Base-by-base conservation (phyloP, 2,113 vertebrate genomes). In the Gasterosteus aculeatus region DNA sequence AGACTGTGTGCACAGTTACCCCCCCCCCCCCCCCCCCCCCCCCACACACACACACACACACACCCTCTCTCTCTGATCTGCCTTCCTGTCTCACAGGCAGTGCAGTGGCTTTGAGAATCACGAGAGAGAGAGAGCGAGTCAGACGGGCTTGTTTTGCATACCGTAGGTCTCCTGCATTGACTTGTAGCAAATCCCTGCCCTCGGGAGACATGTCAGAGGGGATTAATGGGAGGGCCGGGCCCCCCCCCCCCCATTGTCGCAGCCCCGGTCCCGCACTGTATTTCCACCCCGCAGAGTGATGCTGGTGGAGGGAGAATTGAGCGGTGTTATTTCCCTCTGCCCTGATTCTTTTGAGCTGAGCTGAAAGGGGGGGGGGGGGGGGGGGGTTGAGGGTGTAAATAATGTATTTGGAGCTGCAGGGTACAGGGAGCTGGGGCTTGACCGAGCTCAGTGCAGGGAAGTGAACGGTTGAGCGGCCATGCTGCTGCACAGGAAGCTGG, bases 161-260 rank as follows among this genome's bases (percentile, higher is more conserved):
- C 87, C 88, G 89, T 89, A 80, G 87, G 82, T 89, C 90, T 93
- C 93, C 92, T 93, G 94, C 92, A 90, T 93, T 39, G 65, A 94
- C 94, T 93, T 93, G 94, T 93, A 95, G 94, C 93, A 94, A 92
- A 93, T 91, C 91, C 87, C 87, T 85, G 92, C 94, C 94, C 91
- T 91, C 82, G 75, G 94, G 94, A 95, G 85, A 92, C 93, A 93
- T 91, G 89, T 93, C 92, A 81, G 87, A 88, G 89, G 92, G 93
- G 93, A 93, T 93, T 94, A 92, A 90, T 92, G 88, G 83, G 88
- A 86, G 90, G 83, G 90, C 63, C 72, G 75, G 92, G 91, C 86
- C 44, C 89, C 92, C 92, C 88, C 84, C 92, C 92, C 93, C 92
- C 92, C 93, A 88, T 92, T 94, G 95, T 94, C 91, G 88, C 90